Evolutionary conservation across 2,888 invertebrate species (phyloP).

Genomic region (Griposia aprilina): DNA sequence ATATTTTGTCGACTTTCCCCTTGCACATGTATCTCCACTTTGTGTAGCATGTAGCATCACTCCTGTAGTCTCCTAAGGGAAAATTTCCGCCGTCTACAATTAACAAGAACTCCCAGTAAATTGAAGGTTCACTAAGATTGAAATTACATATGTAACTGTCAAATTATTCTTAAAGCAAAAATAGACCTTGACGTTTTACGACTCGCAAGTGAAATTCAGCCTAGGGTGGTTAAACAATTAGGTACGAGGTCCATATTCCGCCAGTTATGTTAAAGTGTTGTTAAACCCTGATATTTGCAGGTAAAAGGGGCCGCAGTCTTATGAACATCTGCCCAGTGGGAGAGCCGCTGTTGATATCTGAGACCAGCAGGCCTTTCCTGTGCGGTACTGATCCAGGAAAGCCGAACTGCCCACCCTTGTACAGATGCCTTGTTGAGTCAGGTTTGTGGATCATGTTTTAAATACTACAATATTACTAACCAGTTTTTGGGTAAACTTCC

Average conservation of each 20-base stretch:
- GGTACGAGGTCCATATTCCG: neutral
- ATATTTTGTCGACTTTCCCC: neutral
- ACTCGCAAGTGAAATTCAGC: neutral
- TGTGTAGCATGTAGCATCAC: neutral
- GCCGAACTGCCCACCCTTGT: slow-evolving; percentile 95
- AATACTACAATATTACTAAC: too few species aligned
- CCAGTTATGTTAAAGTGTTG: neutral
- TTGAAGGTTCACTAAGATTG: neutral
- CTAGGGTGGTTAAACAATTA: neutral
- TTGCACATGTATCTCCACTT: neutral
- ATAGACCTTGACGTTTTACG: neutral
- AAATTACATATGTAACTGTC: neutral
- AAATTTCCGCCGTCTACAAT: neutral
- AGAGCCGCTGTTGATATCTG: slow-evolving; percentile 93
- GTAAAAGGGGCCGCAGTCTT: slow-evolving; percentile 94
- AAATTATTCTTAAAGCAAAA: neutral
- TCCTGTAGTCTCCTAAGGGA: neutral
- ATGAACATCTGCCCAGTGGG: slow-evolving; percentile 95
- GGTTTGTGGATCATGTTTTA: slow-evolving; percentile 79
- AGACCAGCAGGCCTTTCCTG: slow-evolving; percentile 94
- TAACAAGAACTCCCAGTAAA: neutral
- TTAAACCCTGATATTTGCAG: slow-evolving; percentile 77
- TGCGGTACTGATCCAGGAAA: slow-evolving; percentile 95
- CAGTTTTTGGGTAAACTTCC: too few species aligned
- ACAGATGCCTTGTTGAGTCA: slow-evolving; percentile 94